A percentile compares a stretch with the other conserved stretches of the same genome.
Evolutionary conservation across 30 jellyfish, hydroid and myxozoan species (phyloP).

Genomic region (Pelagia noctiluca): DNA sequence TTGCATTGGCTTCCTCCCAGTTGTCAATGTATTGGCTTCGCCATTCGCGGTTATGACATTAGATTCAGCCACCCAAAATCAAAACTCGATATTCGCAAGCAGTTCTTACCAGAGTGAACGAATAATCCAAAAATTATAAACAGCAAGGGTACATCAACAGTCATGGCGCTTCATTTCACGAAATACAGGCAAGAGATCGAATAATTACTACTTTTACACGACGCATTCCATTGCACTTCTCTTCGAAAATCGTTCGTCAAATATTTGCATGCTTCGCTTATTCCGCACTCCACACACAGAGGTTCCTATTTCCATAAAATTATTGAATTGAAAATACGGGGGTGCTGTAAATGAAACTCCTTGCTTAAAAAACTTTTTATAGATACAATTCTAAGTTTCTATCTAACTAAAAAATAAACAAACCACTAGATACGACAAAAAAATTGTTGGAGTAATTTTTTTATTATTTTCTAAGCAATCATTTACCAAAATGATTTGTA

Average conservation of each 20-base stretch:
- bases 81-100: background rate
- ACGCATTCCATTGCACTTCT: constrained; percentile 52
- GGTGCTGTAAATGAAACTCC: no score
- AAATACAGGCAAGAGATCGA: background rate
- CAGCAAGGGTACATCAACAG: background rate
- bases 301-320: constrained; percentile 74
- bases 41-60: no score
- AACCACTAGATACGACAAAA: no score
- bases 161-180: background rate
- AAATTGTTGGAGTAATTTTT: no score
- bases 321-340: constrained; percentile 55
- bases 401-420: no score
- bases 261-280: constrained; percentile 75
- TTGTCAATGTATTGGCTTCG: no score
- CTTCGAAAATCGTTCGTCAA: constrained; percentile 33
- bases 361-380: no score
- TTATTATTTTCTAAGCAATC: no score
- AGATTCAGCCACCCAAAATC: no score
- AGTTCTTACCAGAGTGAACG: constrained; percentile 1
- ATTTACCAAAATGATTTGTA: no score
- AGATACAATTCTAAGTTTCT: no score
- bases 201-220: background rate
- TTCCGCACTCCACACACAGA: constrained; percentile 52
- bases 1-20: constrained; percentile 9
- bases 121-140: background rate